Base-by-base conservation (phyloP, 1,140 invertebrate genomes). In the Neelides sp. region DNA sequence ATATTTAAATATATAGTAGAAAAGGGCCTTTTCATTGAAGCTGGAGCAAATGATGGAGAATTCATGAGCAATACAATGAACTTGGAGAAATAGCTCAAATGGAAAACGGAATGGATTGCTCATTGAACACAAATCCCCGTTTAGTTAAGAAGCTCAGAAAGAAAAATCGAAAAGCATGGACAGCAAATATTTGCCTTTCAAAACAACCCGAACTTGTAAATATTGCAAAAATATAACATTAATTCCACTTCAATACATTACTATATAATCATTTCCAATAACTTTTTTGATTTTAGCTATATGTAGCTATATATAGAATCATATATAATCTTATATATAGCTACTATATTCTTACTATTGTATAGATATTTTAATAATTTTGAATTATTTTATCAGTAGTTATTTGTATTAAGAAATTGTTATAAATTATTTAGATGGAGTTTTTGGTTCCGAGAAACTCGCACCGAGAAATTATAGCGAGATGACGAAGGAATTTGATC, bases 101-200 rank as follows among this genome's bases (percentile, higher is more conserved):
- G n/a, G n/a, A n/a, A n/a, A n/a, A n/a, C n/a, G 59, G 59, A 50
- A 28, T 17, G 59, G 59, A 3, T 23, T 61, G 20, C 42, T 61
- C 1, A 43, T 61, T 26, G 59, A 61, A 51, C 48, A 36, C 1
- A 57, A 62, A 46, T 61, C 63, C 22, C 26, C 35, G 19, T 60
- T 57, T 19, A 64, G 59, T 40, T 23, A 46, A 22, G 41, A 49
- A 41, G n/a, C 37, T 67, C 8, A 24, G 35, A 17, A 36, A 22
- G 13, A 55, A 59, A 49, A 47, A 55, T 19, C 20, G 58, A 39
- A 54, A 51, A 48, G 52, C 56, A 1, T 58, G 52, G 51, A 27
- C 37, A 4, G 43, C 49, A 27, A 26, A 40, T 13, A 49, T 48
- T 1, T 60, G 58, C 35, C 48, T 60, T 4, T 58, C 55, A 26